A percentile compares a stretch with the other conserved stretches of the same genome.
Conservation (phyloP, 37 sponge, comb jelly and placozoan species). For the Diacarnus erythraeanus region DNA sequence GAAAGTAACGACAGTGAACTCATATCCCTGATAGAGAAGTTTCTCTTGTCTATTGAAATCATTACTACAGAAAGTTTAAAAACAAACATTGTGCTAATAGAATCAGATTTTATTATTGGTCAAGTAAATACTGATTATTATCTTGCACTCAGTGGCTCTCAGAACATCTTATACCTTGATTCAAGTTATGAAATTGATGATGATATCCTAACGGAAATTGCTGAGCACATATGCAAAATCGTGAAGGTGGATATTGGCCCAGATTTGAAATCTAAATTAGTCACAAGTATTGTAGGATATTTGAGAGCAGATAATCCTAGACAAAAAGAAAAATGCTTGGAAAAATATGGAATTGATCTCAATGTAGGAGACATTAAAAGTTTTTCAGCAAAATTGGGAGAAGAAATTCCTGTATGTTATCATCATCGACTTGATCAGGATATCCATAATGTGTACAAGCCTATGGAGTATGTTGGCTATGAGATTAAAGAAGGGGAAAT, state of each 20-base stretch:
- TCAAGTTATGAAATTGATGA: not conserved
- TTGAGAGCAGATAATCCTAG: not conserved
- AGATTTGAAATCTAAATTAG: too few species aligned
- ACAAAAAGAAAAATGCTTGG: not conserved
- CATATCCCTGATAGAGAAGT: not conserved
- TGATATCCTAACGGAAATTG: not conserved
- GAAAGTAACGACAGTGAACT: not conserved
- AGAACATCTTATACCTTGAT: not conserved
- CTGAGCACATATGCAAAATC: not conserved
- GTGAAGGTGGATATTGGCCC: not conserved
- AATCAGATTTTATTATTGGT: too few species aligned
- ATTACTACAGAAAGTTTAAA: constrained; percentile 14
- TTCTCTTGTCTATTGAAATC: constrained; percentile 5
- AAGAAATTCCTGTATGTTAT: too few species aligned
- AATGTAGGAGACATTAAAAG: not conserved
- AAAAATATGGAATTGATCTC: not conserved
- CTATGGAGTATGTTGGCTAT: constrained; percentile 67
- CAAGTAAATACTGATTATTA: too few species aligned
- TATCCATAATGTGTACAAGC: constrained; percentile 35
- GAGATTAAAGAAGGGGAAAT: constrained; percentile 18
- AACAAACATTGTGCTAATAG: not conserved
- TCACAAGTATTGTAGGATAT: not conserved
- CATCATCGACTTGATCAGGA: constrained; percentile 48
- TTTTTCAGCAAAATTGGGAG: not conserved
- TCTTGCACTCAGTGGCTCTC: too few species aligned